Evolutionary conservation across 2,797 vertebrate genomes (phyloP).

Genomic region (Tauraco hartlaubi): DNA sequence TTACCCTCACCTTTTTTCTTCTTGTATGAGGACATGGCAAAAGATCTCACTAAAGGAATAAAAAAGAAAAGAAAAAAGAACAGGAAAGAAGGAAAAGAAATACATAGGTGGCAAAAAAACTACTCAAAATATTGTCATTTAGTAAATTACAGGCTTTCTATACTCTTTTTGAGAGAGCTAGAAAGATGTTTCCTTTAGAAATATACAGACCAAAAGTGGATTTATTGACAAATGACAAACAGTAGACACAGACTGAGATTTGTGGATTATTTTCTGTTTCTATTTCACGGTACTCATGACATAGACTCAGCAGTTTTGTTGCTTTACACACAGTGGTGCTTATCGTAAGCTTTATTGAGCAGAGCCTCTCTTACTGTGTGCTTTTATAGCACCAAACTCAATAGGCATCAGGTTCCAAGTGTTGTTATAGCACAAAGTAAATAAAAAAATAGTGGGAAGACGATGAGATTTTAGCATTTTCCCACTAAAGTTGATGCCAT

Average conservation of each 20-base stretch:
- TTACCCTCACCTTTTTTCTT: background rate
- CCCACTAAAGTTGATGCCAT: background rate
- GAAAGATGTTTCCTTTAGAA: background rate
- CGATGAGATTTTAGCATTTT: background rate
- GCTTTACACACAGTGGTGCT: background rate
- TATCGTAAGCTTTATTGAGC: background rate
- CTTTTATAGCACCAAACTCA: background rate
- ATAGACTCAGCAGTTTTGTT: rapidly evolving
- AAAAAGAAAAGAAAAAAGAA: background rate
- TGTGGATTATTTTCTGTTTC: background rate
- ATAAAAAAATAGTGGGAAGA: background rate
- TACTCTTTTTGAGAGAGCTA: background rate
- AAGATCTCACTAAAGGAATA: background rate
- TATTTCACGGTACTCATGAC: background rate
- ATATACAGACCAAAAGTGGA: background rate
- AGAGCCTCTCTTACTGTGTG: background rate
- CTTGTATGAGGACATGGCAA: rapidly evolving
- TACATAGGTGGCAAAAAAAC: background rate
- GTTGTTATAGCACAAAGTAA: background rate
- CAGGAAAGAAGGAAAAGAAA: background rate
- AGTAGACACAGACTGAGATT: background rate
- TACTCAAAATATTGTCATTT: background rate
- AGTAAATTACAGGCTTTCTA: background rate
- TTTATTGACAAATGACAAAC: background rate
- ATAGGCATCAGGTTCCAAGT: too few species aligned